These are phyloP conservation scores for Erethizon dorsatum DNA, from an alignment of 2,797 vertebrate genomes.

Conservation along the genomic window DNA sequence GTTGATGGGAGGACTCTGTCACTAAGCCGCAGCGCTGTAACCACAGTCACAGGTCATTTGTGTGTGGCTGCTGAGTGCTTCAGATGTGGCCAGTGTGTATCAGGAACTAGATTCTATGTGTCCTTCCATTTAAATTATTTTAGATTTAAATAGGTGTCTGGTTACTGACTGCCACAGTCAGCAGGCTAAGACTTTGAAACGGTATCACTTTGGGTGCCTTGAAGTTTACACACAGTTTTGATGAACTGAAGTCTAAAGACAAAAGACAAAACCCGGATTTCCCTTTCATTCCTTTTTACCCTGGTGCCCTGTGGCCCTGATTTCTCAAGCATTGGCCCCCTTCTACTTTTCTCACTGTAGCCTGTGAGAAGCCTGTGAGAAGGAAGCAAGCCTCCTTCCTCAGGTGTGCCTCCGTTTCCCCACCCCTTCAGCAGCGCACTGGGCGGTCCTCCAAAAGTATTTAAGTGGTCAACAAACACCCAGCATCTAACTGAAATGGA, in stretches of 20 bases:
- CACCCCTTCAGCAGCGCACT: not conserved
- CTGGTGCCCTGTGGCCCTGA: not conserved
- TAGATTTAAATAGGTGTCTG: not conserved
- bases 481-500: not conserved
- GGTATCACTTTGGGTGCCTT: not conserved
- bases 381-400: not conserved
- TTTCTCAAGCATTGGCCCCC: not conserved
- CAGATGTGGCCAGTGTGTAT: not conserved
- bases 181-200: not conserved
- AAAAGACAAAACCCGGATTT: not conserved
- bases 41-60: not conserved
- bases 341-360: not conserved
- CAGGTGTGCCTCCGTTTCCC: not conserved
- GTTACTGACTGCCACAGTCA: not conserved
- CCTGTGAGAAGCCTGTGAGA: no score
- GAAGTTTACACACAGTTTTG: not conserved
- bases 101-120: not conserved
- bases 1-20: not conserved
- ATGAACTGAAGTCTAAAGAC: conserved; percentile 16
- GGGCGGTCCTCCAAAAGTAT: not conserved
- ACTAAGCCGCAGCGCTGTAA: not conserved
- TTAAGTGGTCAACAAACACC: not conserved
- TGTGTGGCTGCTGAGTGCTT: not conserved
- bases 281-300: conserved; percentile 27
- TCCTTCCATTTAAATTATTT: conserved; percentile 14